Conservation (phyloP, 2,113 vertebrate species). For the Syngnathus typhle region DNA sequence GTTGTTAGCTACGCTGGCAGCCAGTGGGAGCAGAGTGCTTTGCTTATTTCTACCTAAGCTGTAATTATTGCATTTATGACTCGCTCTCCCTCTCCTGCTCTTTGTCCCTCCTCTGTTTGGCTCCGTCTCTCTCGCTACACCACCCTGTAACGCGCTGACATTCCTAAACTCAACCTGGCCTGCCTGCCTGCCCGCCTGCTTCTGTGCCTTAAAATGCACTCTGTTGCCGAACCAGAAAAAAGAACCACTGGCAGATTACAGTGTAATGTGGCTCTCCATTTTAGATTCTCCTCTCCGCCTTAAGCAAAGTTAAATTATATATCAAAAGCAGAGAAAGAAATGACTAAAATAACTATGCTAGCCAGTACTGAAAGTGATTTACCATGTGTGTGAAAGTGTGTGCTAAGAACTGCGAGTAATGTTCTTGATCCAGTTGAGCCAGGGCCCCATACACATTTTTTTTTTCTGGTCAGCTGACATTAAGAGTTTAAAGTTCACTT, state of each 20-base stretch:
- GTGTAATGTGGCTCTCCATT: background rate
- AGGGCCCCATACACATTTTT: conserved; percentile 6
- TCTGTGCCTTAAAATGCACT: conserved; percentile 7
- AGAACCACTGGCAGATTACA: conserved; percentile 12
- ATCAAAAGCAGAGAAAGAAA: background rate
- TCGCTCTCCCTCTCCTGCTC: conserved; percentile 38
- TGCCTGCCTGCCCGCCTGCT: conserved; percentile 27
- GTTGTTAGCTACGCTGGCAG: conserved; percentile 26
- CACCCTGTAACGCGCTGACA: conserved; percentile 43
- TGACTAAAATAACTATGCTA: background rate
- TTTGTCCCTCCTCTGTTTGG: conserved; percentile 47
- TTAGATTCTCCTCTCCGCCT: background rate
- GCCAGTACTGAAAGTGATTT: background rate
- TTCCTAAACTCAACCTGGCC: conserved; percentile 46
- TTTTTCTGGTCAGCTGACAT: conserved; percentile 42
- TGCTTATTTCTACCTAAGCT: conserved; percentile 34
- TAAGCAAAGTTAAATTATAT: background rate
- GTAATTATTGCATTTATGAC: conserved; percentile 54
- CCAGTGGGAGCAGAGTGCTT: conserved; percentile 24
- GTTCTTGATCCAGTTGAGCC: conserved; percentile 14
- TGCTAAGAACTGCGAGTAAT: background rate
- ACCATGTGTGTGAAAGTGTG: background rate
- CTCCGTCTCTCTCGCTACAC: conserved; percentile 23
- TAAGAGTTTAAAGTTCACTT: conserved; percentile 45
- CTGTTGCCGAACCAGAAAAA: conserved; percentile 60